phyloP scores from a whole-genome alignment of 2,113 vertebrate genomes.

The Maccullochella peelii region DNA sequence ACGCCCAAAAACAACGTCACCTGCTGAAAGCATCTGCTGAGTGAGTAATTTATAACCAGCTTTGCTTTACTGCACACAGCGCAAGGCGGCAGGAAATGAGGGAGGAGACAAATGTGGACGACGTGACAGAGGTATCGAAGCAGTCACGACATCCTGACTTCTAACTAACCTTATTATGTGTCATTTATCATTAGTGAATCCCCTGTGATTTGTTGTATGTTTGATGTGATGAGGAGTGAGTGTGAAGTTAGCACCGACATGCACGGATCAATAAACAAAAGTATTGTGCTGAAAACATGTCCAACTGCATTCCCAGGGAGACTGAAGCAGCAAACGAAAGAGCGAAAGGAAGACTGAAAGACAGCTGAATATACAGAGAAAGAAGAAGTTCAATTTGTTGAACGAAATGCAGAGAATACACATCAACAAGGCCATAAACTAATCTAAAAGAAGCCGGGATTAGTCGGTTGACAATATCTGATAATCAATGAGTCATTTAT shows the following conservation, averaged over 20 bases:
- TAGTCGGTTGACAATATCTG: not conserved
- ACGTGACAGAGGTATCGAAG: not conserved
- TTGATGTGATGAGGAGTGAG: not conserved
- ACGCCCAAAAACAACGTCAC: not conserved
- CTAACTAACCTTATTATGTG: no score
- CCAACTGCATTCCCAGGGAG: constrained; percentile 53
- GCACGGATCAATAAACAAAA: constrained; percentile 29
- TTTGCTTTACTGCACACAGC: not conserved
- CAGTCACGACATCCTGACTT: not conserved
- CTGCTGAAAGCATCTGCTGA: not conserved
- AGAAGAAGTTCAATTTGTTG: not conserved
- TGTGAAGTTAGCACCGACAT: not conserved
- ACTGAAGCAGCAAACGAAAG: not conserved
- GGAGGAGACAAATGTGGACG: not conserved
- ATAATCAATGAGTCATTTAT: not conserved
- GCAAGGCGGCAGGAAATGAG: not conserved
- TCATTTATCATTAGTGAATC: not conserved
- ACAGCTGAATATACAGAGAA: not conserved
- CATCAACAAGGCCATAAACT: not conserved
- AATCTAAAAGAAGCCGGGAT: not conserved
- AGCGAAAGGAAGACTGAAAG: not conserved
- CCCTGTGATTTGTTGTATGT: not conserved
- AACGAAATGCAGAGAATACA: not conserved
- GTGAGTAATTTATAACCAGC: not conserved
- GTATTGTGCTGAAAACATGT: constrained; percentile 39